Evolutionary conservation across 2,888 invertebrate genomes (phyloP).

Genomic region (Leistus spinibarbis): DNA sequence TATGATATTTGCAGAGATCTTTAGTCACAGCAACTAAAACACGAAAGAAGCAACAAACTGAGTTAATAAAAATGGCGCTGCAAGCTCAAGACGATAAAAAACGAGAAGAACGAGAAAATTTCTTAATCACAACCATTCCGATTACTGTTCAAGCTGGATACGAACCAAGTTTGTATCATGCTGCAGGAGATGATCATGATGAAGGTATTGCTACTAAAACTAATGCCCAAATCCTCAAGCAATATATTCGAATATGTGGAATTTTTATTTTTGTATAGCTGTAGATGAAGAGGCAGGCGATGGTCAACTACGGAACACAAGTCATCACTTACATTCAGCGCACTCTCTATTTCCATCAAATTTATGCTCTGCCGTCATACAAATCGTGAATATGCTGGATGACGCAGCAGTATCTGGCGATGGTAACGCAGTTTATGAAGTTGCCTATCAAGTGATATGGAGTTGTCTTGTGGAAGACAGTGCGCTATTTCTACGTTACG

Average conservation of each 20-base stretch:
- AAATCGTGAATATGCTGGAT: constrained; percentile 91
- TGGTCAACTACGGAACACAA: constrained; percentile 72
- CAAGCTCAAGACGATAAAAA: constrained; percentile 96
- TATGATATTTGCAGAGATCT: constrained; percentile 69
- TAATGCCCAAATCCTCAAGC: constrained; percentile 40
- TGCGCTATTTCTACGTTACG: constrained; percentile 92
- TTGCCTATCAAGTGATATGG: constrained; percentile 98
- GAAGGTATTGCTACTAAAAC: constrained; percentile 65
- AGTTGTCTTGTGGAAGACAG: constrained; percentile 98
- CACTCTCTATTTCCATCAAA: constrained; percentile 97
- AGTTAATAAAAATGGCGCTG: constrained; percentile 92
- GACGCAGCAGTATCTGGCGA: constrained; percentile 95
- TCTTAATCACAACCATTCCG: constrained; percentile 93
- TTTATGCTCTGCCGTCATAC: constrained; percentile 93
- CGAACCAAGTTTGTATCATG: constrained; percentile 89
- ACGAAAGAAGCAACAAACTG: constrained; percentile 98
- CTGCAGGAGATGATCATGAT: constrained; percentile 82
- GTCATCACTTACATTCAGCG: constrained; percentile 88
- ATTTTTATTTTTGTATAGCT: constrained; percentile 33
- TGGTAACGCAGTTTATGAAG: constrained; percentile 95
- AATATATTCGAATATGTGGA: not conserved
- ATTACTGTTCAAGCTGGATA: constrained; percentile 94
- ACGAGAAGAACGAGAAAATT: constrained; percentile 92
- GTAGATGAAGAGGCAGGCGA: constrained; percentile 63
- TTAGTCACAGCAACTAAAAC: constrained; percentile 98